Conservation (phyloP, 2,113 vertebrate genomes). For the Melanocharis versteri region DNA sequence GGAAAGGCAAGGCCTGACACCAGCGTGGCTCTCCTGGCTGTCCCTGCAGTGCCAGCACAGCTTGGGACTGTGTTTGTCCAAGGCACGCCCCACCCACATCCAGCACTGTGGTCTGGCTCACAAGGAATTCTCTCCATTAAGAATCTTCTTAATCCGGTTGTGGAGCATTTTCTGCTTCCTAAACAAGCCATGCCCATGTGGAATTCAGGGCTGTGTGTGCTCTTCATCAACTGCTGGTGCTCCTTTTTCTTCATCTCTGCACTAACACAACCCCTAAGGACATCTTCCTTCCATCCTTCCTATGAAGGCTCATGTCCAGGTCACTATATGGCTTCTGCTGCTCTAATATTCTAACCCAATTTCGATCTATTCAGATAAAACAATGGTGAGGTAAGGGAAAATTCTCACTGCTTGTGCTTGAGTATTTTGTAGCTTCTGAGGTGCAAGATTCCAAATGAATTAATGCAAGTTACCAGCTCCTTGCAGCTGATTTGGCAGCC, state of each 20-base stretch:
- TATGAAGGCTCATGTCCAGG: neutral
- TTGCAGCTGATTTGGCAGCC: neutral
- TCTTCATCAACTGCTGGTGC: neutral
- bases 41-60: neutral
- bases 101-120: neutral
- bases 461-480: neutral
- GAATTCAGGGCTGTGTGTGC: neutral
- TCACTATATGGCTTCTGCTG: neutral
- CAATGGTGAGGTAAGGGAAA: neutral
- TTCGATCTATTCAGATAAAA: neutral
- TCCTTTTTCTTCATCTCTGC: neutral
- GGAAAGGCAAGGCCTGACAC: neutral
- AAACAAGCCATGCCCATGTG: neutral
- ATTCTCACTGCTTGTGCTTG: neutral
- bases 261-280: neutral
- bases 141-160: rapidly evolving
- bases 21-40: rapidly evolving
- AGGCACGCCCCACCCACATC: neutral
- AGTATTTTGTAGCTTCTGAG: neutral
- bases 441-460: neutral
- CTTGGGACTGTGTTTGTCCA: neutral
- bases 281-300: neutral
- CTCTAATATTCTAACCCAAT: neutral
- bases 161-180: neutral
- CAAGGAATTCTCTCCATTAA: rapidly evolving